Evolutionary conservation across 2,113 vertebrate species (phyloP), one percentile per base, ranked within the genome.

Genomic region (Ornithorhynchus anatinus): DNA sequence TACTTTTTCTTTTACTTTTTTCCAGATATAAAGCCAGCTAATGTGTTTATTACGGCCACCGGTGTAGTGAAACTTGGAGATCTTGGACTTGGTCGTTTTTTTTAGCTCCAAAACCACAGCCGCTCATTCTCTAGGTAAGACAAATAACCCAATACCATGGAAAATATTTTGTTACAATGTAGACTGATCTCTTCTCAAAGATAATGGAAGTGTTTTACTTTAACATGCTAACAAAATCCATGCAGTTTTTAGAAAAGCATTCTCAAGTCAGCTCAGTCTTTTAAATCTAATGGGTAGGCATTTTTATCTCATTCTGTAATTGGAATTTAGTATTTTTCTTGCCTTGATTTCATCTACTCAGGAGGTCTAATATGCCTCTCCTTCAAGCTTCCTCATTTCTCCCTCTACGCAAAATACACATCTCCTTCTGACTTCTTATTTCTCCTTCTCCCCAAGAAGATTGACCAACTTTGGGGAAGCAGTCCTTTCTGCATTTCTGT

Each of bases 41-140:
- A 99, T 64, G 97, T 99, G 70, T 99, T 99, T 94, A 99, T 99
- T 89, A 99, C 97, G 71, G 97, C 97, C 78, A 97, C 96, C 44
- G 97, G 97, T 53, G 97, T 99, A 84, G 97, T 99, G 62, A 99
- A 99, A 87, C 95, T 99, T 66, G 97, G 97, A 80, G 97, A 99
- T 74, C 92, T 99, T 70, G 97, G 97, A 14, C 89, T 99, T 76
- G 97, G 97, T 60, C 93, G 97, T 31, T 99, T 98, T 98, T 69
- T 99, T 99, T 92, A 99, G 97, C 86, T 99, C 96, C 72, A 97
- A 98, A 94, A 98, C 97, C 72, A 97, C 96, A 48, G 97, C 95
- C 15, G 96, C 96, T 85, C 98, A 99, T 92, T 99, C 97, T 75
- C 90, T 98, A 92, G 97, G 97, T 99, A 91, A 94, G 91, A 73